A percentile compares a stretch with the other conserved stretches of the same genome.
Evolutionary conservation across 2,797 vertebrate genomes (phyloP).

Genomic region (Lepilemur septentrionalis): DNA sequence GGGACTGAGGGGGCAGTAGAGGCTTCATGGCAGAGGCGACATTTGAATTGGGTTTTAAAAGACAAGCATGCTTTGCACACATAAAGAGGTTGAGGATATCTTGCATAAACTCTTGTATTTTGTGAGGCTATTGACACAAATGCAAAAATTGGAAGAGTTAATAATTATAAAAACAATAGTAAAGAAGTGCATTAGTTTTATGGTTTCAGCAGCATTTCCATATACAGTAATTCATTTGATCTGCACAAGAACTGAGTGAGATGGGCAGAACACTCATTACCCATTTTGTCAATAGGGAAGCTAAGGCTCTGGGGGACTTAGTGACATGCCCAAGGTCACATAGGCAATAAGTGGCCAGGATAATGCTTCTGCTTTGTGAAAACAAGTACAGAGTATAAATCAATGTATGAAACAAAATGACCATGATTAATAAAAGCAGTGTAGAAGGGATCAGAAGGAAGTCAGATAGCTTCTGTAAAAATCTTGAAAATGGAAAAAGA

Average conservation of each 20-base stretch:
- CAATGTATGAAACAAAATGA: background rate
- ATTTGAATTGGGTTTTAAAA: background rate
- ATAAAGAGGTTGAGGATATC: background rate
- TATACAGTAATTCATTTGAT: background rate
- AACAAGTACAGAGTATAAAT: background rate
- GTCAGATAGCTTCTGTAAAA: background rate
- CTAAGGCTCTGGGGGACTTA: background rate
- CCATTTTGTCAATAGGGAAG: background rate
- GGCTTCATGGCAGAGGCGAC: background rate
- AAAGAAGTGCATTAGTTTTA: background rate
- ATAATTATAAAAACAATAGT: background rate
- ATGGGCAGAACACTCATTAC: background rate
- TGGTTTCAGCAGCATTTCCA: background rate
- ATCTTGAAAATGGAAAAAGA: background rate
- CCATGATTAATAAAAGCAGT: background rate
- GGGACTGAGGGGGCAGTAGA: rapidly evolving
- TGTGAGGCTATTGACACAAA: background rate
- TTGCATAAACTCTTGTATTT: background rate
- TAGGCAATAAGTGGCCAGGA: background rate
- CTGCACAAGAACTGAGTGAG: background rate
- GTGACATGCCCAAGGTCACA: background rate
- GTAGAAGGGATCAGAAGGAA: background rate
- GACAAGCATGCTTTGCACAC: background rate
- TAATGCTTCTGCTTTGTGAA: background rate
- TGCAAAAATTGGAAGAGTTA: background rate